phyloP scores from a whole-genome alignment of 2,888 invertebrate species.

The Agriopis leucophaearia region DNA sequence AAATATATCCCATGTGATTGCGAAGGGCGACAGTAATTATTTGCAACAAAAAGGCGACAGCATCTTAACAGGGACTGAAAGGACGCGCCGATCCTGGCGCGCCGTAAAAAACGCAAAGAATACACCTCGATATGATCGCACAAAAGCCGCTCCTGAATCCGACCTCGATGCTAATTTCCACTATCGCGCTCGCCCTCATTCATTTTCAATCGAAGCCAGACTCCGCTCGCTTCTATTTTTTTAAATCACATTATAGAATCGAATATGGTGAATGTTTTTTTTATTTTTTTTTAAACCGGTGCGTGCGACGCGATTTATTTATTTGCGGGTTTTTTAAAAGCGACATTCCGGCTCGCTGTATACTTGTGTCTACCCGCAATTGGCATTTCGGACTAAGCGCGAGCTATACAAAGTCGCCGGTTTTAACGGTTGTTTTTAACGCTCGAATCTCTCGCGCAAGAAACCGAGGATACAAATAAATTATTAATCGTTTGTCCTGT shows the following conservation, averaged over 20 bases:
- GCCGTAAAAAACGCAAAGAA: slow-evolving; percentile 86
- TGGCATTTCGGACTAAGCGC: slow-evolving; percentile 85
- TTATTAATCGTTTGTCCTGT: slow-evolving; percentile 87
- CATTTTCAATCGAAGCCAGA: slow-evolving; percentile 85
- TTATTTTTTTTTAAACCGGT: slow-evolving; percentile 78
- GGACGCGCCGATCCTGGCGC: slow-evolving; percentile 71
- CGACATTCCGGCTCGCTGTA: slow-evolving; percentile 86
- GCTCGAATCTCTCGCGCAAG: slow-evolving; percentile 80
- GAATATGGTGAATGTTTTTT: slow-evolving; percentile 85
- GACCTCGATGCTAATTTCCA: slow-evolving; percentile 87
- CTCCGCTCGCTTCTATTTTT: slow-evolving; percentile 83
- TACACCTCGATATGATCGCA: slow-evolving; percentile 87
- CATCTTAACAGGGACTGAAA: slow-evolving; percentile 79
- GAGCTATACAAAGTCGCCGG: slow-evolving; percentile 84
- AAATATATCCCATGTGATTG: slow-evolving; percentile 55
- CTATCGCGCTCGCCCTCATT: slow-evolving; percentile 86
- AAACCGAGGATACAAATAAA: slow-evolving; percentile 85
- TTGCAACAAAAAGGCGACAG: slow-evolving; percentile 80
- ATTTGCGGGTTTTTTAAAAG: slow-evolving; percentile 85
- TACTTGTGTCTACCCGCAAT: slow-evolving; percentile 86
- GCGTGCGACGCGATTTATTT: slow-evolving; percentile 86
- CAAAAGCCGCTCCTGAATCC: slow-evolving; percentile 86
- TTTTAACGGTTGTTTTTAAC: slow-evolving; percentile 87
- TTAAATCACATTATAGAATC: slow-evolving; percentile 86
- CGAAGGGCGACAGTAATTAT: slow-evolving; percentile 76